Conservation (phyloP, 2,888 invertebrate genomes). For the Paralinhomoeus sp. region DNA sequence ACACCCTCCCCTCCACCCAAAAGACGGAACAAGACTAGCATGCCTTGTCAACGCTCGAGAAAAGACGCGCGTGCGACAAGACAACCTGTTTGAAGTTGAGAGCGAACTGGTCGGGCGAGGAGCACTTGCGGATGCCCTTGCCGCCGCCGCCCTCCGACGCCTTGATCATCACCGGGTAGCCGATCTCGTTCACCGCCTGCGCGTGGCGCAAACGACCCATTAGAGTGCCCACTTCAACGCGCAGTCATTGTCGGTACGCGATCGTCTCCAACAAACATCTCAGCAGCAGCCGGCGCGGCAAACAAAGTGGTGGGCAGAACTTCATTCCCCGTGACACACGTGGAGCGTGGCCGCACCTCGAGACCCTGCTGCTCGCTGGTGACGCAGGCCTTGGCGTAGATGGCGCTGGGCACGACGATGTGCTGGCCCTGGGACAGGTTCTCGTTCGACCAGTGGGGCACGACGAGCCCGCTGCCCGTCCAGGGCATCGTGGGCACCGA, state of each 20-base stretch:
- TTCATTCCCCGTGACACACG: too few relatives aligned
- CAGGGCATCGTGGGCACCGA: slow-evolving; percentile 89
- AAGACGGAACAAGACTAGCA: too few relatives aligned
- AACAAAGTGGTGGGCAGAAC: too few relatives aligned
- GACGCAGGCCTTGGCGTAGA: slow-evolving; percentile 77
- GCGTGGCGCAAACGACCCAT: too few relatives aligned
- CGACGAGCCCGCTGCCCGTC: slow-evolving; percentile 49
- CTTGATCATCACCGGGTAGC: slow-evolving; percentile 94
- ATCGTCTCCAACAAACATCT: too few relatives aligned
- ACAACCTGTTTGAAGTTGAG: slow-evolving; percentile 61
- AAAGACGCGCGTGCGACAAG: too few relatives aligned
- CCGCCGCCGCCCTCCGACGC: slow-evolving; percentile 98
- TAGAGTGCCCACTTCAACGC: too few relatives aligned
- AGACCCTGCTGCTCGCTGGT: slow-evolving; percentile 61
- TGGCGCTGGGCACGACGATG: slow-evolving; percentile 69
- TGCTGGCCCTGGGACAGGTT: slow-evolving; percentile 33
- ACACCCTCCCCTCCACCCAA: too few relatives aligned
- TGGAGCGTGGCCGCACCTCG: slow-evolving; percentile 9
- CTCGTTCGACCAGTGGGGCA: slow-evolving; percentile 27
- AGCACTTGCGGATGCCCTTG: slow-evolving; percentile 88
- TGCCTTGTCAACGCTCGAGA: too few relatives aligned
- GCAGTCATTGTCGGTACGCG: too few relatives aligned
- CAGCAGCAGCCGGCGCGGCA: too few relatives aligned
- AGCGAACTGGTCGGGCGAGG: slow-evolving; percentile 66
- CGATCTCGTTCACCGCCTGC: slow-evolving; percentile 61